Base-by-base conservation (phyloP, 1,140 invertebrate species). In the Drosophila rhopaloa region DNA sequence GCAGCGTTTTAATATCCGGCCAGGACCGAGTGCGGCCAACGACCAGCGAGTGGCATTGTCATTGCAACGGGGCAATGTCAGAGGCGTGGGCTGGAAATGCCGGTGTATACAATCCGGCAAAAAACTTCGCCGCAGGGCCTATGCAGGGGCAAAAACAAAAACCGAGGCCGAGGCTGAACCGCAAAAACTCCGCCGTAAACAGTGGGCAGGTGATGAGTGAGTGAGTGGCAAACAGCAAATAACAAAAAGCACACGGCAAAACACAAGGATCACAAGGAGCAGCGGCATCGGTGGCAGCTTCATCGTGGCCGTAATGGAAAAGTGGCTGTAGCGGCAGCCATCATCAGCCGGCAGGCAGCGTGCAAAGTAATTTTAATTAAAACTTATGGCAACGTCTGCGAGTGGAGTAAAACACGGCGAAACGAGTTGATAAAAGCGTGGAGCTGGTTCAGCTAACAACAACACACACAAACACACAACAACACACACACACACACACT, bases 361-460 rank as follows among this genome's bases (percentile, higher is more conserved):
- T 59, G 83, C 83, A 89, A 86, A 86, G 83, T 86, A 86, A 86
- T 86, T 88, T 88, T 88, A 88, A 88, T 88, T 88, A 88, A 88
- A 88, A 88, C 83, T 88, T 88, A 88, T 88, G 79, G 84, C 84
- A 88, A 88, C 84, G 83, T 88, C 83, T 89, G 83, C 83, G 84
- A 88, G 83, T 88, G 83, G 83, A 88, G 83, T 88, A 88, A 88
- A 88, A 88, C 83, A 88, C 83, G 83, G 79, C 80, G 80, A 88
- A 88, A 88, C 83, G 83, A 88, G 83, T 88, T 88, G 83, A 88
- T 88, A 88, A 88, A 88, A 89, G 83, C 83, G 46, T n/a, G 57
- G 16, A 54, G 37, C 16, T 9, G 53, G 41, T n/a, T 56, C 47
- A 79, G 59, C n/a, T 46, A 50, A 47, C 41, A 57, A 50, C 68